phyloP scores from a whole-genome alignment of 64 coral and sea anemone genomes.

The Anthopleura sola region DNA sequence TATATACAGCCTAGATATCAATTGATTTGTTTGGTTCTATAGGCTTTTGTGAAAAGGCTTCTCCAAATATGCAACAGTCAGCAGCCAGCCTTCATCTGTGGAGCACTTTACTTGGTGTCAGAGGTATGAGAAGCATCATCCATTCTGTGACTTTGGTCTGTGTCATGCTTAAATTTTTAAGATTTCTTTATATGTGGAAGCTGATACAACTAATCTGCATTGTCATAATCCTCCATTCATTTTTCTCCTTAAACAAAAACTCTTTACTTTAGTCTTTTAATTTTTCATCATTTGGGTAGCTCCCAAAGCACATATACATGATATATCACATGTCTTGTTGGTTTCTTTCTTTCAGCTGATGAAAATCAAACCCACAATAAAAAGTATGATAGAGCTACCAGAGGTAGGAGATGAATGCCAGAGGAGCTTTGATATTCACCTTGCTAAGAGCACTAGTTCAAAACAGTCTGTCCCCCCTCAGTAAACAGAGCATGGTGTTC shows the following conservation, averaged over 20 bases:
- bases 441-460: no score
- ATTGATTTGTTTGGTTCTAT: not conserved
- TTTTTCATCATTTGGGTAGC: no score
- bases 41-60: slow-evolving; percentile 93
- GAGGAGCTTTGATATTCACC: not conserved
- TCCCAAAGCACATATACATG: no score
- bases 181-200: no score
- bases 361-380: slow-evolving; percentile 79
- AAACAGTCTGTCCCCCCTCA: no score
- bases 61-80: slow-evolving; percentile 87
- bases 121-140: slow-evolving; percentile 45
- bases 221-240: no score
- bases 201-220: no score
- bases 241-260: no score
- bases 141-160: not conserved
- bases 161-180: no score
- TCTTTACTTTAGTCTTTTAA: no score
- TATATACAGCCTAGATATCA: no score
- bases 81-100: slow-evolving; percentile 78
- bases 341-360: slow-evolving; percentile 56
- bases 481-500: no score
- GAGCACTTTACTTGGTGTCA: slow-evolving; percentile 68
- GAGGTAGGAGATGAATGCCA: slow-evolving; percentile 47
- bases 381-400: slow-evolving; percentile 67
- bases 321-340: not conserved